A percentile compares a stretch with the other conserved stretches of the same genome.
Evolutionary conservation across 92 coral and sea anemone species (phyloP).

Genomic region (Parazoanthus atlanticus): DNA sequence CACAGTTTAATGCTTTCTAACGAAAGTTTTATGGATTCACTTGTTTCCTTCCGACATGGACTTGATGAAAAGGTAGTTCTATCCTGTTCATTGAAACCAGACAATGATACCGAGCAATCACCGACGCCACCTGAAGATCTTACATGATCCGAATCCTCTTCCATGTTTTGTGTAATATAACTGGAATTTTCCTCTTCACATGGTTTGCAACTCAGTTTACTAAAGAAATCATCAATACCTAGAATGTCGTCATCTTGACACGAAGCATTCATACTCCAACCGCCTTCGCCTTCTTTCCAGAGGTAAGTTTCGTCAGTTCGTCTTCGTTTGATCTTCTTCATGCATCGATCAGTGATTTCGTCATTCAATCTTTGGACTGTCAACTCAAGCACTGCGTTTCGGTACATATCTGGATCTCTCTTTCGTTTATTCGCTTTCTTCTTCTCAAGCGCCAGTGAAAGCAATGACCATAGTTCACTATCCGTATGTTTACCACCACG

Average conservation of each 20-base stretch:
- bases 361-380: constrained; percentile 92
- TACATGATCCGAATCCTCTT: neutral
- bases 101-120: neutral
- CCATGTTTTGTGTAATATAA: constrained; percentile 8
- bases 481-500: constrained; percentile 66
- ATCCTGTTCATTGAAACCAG: neutral
- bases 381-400: constrained; percentile 88
- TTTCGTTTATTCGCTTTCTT: constrained; percentile 81
- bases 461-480: constrained; percentile 93
- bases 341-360: constrained; percentile 92
- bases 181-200: constrained; percentile 18
- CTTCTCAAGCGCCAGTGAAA: constrained; percentile 86
- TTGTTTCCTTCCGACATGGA: constrained; percentile 28
- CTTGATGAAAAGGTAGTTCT: neutral
- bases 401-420: constrained; percentile 86
- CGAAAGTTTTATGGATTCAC: neutral
- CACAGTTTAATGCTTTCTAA: constrained; percentile 10
- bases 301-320: constrained; percentile 82
- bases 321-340: constrained; percentile 79
- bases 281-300: constrained; percentile 84
- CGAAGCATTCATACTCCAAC: constrained; percentile 91
- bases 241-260: constrained; percentile 85
- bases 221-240: constrained; percentile 98
- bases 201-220: constrained; percentile 74
- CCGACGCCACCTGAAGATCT: neutral